A percentile compares a stretch with the other conserved stretches of the same genome.
phyloP scores from a whole-genome alignment of 2,113 vertebrate genomes.

The Ptyas mucosa region DNA sequence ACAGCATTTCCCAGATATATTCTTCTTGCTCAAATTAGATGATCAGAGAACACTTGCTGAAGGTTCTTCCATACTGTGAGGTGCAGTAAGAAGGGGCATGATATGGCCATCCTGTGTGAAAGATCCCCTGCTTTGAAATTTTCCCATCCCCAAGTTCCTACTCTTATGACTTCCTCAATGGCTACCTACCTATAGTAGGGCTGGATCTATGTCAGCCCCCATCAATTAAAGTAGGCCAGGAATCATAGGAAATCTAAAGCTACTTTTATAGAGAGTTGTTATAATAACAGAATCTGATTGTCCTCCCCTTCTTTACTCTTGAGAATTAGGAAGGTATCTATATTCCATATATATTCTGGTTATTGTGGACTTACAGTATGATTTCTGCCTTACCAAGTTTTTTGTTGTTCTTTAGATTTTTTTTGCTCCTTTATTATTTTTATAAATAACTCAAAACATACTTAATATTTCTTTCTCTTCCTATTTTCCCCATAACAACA shows the following conservation, averaged over 20 bases:
- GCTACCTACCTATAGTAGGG: not conserved
- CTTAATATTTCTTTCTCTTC: too few species aligned
- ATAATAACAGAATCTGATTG: not conserved
- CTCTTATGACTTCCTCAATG: not conserved
- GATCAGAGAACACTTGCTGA: not conserved
- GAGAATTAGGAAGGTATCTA: not conserved
- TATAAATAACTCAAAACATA: too few species aligned
- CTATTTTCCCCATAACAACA: too few species aligned
- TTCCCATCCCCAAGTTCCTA: not conserved
- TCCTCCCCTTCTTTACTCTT: not conserved
- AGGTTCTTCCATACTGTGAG: not conserved
- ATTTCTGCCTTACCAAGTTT: too few species aligned
- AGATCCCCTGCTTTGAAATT: not conserved
- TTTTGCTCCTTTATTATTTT: too few species aligned
- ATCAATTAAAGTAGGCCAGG: not conserved
- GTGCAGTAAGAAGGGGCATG: not conserved
- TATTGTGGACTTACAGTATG: not conserved
- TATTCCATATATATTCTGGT: not conserved
- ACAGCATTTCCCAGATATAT: not conserved
- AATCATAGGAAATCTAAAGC: not conserved
- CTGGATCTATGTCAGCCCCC: not conserved
- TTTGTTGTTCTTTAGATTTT: too few species aligned
- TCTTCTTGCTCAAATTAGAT: not conserved
- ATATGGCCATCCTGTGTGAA: not conserved
- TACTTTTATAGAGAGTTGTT: not conserved